Evolutionary conservation across 2,113 vertebrate species (phyloP).

Genomic region (Tinamus guttatus): DNA sequence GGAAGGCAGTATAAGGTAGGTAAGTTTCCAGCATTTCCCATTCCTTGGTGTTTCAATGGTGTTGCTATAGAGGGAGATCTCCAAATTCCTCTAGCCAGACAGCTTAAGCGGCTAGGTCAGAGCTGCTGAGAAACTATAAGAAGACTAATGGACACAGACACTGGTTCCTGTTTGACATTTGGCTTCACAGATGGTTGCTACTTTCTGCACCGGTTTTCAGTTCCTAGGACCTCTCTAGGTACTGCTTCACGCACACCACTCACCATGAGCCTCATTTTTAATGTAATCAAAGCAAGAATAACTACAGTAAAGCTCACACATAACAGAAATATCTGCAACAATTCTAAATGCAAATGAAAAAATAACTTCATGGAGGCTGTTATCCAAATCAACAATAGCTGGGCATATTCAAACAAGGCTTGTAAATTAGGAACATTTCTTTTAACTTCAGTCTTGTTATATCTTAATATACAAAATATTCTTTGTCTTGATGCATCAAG

Average conservation of each 20-base stretch:
- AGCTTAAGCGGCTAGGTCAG: not conserved
- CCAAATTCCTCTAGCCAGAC: not conserved
- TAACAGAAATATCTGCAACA: slow-evolving; percentile 6
- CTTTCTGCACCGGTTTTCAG: not conserved
- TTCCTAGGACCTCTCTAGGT: not conserved
- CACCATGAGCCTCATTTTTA: not conserved
- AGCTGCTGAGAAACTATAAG: not conserved
- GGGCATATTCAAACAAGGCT: not conserved
- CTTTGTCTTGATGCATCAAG: not conserved
- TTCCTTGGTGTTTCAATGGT: not conserved
- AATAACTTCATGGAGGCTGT: not conserved
- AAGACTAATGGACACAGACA: not conserved
- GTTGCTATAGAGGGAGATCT: not conserved
- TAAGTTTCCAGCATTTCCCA: not conserved
- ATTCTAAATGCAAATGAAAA: slow-evolving; percentile 29
- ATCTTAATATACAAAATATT: not conserved
- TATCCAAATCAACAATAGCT: not conserved
- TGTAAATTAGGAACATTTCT: not conserved
- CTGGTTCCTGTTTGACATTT: not conserved
- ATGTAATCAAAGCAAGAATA: not conserved
- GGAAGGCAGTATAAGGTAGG: not conserved
- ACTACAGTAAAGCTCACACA: not conserved
- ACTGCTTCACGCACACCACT: not conserved
- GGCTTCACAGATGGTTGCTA: not conserved
- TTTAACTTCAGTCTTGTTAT: not conserved